These are phyloP conservation scores for Leptobrachium leishanense DNA, from an alignment of 2,113 vertebrate species.

Conservation along the genomic window DNA sequence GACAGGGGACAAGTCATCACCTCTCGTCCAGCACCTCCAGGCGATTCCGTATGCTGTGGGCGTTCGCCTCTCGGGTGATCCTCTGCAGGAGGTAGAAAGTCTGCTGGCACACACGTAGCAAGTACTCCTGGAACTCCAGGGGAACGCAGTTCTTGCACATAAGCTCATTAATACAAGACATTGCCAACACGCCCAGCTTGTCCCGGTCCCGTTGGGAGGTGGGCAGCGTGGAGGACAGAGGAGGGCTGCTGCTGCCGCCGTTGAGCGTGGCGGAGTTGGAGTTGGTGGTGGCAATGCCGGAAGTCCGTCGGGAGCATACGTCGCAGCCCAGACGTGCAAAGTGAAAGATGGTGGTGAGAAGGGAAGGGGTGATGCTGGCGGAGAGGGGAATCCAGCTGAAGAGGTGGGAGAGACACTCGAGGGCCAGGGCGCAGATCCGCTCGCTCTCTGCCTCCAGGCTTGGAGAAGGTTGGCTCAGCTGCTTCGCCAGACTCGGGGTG, in stretches of 20 bases:
- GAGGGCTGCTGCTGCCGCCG: slow-evolving; percentile 70
- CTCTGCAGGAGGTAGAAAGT: slow-evolving; percentile 98
- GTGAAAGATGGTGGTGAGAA: slow-evolving; percentile 96
- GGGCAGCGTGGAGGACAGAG: slow-evolving; percentile 44
- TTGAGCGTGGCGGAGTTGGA: slow-evolving; percentile 56
- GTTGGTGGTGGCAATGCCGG: slow-evolving; percentile 54
- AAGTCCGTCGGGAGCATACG: slow-evolving; percentile 73
- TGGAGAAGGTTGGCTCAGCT: slow-evolving; percentile 87
- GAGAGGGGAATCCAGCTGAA: slow-evolving; percentile 99
- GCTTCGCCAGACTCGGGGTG: slow-evolving; percentile 83
- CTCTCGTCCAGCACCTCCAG: slow-evolving; percentile 96
- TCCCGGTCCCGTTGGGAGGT: slow-evolving; percentile 76
- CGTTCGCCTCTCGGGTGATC: slow-evolving; percentile 90
- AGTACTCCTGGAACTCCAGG: slow-evolving; percentile 95
- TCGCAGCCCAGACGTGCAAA: slow-evolving; percentile 97
- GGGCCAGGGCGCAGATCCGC: slow-evolving; percentile 85
- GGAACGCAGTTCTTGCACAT: slow-evolving; percentile 99
- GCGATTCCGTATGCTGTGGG: slow-evolving; percentile 86
- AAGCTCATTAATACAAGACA: slow-evolving; percentile 97
- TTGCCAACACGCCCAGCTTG: slow-evolving; percentile 87
- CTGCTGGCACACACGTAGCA: slow-evolving; percentile 97
- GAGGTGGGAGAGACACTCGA: slow-evolving; percentile 96
- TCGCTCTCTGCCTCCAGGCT: slow-evolving; percentile 89
- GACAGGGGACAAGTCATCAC: slow-evolving; percentile 57
- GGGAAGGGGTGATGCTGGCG: slow-evolving; percentile 91